Conservation (phyloP, 2,113 vertebrate species). For the Phyllostomus discolor region DNA sequence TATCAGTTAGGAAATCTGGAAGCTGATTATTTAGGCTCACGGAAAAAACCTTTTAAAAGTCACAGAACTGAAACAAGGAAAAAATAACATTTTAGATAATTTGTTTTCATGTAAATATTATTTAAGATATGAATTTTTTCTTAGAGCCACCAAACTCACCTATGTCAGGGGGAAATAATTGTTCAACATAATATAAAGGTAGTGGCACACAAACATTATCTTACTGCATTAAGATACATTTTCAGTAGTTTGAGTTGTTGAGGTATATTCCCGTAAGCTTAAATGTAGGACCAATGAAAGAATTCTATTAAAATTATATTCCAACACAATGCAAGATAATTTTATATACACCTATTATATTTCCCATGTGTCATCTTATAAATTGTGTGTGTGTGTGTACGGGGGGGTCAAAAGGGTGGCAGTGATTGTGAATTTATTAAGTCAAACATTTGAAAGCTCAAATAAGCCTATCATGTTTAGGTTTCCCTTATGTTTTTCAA, state of each 20-base stretch:
- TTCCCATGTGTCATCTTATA: background rate
- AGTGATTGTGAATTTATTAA: background rate
- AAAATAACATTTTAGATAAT: background rate
- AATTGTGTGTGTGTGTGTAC: background rate
- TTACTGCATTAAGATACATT: background rate
- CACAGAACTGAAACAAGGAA: background rate
- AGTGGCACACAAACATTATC: background rate
- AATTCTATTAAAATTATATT: background rate
- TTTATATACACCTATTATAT: background rate
- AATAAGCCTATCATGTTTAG: slow-evolving; percentile 17
- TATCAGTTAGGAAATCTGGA: background rate
- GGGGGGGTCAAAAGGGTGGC: background rate
- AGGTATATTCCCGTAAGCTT: background rate
- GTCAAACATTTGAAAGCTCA: slow-evolving; percentile 46
- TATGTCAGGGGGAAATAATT: background rate
- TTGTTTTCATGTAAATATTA: background rate
- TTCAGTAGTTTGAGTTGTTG: background rate
- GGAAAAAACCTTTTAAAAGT: background rate
- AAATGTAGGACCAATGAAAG: background rate
- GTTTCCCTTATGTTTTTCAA: slow-evolving; percentile 35
- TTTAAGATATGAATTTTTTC: background rate
- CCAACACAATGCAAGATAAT: background rate
- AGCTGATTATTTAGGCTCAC: background rate
- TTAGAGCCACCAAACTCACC: background rate
- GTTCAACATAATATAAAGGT: background rate